A percentile compares a stretch with the other conserved stretches of the same genome.
These are phyloP conservation scores for Phenacoccus solenopsis DNA, from an alignment of 1,140 invertebrate species.

Conservation along the genomic window DNA sequence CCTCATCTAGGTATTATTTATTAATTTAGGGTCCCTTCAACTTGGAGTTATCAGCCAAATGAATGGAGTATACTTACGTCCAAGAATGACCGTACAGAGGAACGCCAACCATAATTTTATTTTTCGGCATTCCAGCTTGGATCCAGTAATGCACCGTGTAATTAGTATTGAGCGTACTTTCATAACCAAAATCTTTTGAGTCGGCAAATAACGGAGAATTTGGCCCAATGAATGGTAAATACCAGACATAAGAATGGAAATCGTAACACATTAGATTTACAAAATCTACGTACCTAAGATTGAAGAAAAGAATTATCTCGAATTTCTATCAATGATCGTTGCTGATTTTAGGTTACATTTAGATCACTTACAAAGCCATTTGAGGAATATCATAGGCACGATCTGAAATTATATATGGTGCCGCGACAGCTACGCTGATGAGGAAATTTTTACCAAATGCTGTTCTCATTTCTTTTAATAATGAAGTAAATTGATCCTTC, in stretches of 20 bases:
- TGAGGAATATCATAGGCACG: constrained; percentile 59
- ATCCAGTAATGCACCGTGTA: constrained; percentile 71
- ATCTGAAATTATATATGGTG: constrained; percentile 55
- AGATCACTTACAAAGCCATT: constrained; percentile 49
- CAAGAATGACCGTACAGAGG: constrained; percentile 82
- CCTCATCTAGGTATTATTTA: neutral
- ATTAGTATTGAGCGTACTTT: constrained; percentile 64
- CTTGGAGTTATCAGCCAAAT: neutral
- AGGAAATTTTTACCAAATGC: constrained; percentile 35
- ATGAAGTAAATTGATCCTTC: constrained; percentile 53
- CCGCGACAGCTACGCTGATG: constrained; percentile 61
- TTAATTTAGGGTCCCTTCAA: too few species aligned
- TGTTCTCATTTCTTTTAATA: constrained; percentile 48
- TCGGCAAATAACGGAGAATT: constrained; percentile 62
- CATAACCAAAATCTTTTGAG: constrained; percentile 46
- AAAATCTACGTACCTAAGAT: constrained; percentile 57
- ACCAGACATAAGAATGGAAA: constrained; percentile 62
- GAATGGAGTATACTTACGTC: constrained; percentile 35
- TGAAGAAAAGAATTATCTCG: neutral
- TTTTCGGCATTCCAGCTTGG: constrained; percentile 57
- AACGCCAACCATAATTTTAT: constrained; percentile 77
- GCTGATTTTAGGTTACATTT: too few species aligned
- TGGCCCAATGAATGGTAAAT: constrained; percentile 65
- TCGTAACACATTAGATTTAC: constrained; percentile 84
- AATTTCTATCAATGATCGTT: too few species aligned